Evolutionary conservation across 2,113 vertebrate species (phyloP).

Genomic region (Pelodiscus sinensis): DNA sequence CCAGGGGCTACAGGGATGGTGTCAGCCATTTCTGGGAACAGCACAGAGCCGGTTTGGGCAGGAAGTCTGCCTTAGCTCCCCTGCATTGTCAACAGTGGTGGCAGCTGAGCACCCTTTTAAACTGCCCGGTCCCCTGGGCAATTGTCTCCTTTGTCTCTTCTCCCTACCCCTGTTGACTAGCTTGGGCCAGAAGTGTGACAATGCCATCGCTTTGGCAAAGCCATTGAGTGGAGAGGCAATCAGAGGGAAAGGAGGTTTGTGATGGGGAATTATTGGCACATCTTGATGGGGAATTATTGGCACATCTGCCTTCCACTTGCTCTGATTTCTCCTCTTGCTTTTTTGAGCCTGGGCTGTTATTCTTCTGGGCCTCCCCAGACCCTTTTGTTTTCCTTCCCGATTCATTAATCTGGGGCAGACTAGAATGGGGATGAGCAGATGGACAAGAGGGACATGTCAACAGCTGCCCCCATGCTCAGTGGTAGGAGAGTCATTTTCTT

Average conservation of each 20-base stretch:
- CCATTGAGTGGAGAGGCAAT: not conserved
- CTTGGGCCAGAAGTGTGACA: not conserved
- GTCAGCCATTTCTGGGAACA: too few species aligned
- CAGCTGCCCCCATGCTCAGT: not conserved
- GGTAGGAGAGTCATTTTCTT: not conserved
- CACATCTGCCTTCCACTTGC: not conserved
- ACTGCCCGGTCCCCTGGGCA: too few species aligned
- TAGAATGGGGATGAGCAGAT: not conserved
- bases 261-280: not conserved
- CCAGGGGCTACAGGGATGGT: too few species aligned
- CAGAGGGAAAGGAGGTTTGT: fast-evolving
- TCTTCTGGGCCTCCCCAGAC: not conserved
- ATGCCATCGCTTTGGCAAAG: not conserved
- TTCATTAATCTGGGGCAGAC: not conserved
- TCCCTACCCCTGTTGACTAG: too few species aligned
- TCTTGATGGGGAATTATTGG: not conserved
- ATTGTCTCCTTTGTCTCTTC: too few species aligned
- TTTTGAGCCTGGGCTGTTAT: not conserved
- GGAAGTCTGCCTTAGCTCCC: too few species aligned
- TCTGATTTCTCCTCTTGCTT: not conserved
- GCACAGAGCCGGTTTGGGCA: too few species aligned
- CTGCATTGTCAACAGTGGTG: too few species aligned
- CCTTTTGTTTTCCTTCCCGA: not conserved
- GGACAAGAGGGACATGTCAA: not conserved
- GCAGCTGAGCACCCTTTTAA: too few species aligned